Conservation (phyloP, 1,140 invertebrate species). For the Tetragonula clypearis region DNA sequence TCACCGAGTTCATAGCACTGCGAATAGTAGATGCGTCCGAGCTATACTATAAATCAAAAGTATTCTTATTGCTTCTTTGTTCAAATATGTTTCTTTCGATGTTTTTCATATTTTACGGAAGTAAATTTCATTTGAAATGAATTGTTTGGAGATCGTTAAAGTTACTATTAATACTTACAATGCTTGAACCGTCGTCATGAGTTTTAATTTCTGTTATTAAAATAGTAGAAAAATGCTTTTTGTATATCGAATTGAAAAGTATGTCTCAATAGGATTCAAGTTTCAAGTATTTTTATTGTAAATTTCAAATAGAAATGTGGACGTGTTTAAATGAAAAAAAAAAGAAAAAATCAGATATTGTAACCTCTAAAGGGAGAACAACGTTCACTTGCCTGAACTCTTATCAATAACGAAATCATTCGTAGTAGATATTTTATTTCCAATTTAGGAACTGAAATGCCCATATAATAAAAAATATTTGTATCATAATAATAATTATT, state of each 20-base stretch:
- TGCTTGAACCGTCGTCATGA: background rate
- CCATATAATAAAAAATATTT: conserved; percentile 76
- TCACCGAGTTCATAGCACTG: conserved; percentile 19
- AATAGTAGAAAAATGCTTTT: background rate
- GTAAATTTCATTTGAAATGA: background rate
- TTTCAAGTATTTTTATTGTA: background rate
- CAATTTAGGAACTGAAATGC: conserved; percentile 77
- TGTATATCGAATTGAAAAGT: background rate
- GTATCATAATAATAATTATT: conserved; percentile 69
- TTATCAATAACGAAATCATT: conserved; percentile 52
- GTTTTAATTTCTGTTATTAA: background rate
- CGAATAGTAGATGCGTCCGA: background rate
- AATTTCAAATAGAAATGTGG: conserved; percentile 2
- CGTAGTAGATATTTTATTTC: conserved; percentile 74
- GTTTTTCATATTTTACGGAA: background rate
- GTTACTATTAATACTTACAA: conserved; percentile 5
- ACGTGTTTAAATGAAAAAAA: background rate
- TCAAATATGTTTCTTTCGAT: background rate
- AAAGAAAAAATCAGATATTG: background rate
- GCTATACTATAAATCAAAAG: background rate
- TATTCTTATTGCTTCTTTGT: background rate
- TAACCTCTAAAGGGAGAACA: background rate
- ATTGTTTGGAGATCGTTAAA: background rate
- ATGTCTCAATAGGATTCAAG: background rate
- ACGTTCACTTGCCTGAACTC: background rate